Conservation (phyloP, 1,140 invertebrate species). For the Drosophila oshimai region DNA sequence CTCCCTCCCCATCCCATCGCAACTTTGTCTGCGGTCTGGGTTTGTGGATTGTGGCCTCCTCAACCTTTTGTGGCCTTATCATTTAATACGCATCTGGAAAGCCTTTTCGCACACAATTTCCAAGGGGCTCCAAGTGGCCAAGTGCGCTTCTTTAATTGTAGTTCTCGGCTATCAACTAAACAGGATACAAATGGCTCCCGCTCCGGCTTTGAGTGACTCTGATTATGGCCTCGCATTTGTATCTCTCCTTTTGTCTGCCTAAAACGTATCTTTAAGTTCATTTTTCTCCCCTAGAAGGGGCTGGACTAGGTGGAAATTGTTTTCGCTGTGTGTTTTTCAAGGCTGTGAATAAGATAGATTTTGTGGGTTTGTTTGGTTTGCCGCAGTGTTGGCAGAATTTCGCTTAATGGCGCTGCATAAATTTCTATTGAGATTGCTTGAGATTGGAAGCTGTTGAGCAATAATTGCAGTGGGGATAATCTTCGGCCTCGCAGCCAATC, state of each 20-base stretch:
- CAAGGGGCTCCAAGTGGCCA: background rate
- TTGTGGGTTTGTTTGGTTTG: constrained; percentile 12
- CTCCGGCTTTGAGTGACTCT: constrained; percentile 49
- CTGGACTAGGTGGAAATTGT: constrained; percentile 41
- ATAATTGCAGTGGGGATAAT: background rate
- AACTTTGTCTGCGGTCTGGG: constrained; percentile 43
- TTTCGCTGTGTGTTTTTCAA: constrained; percentile 49
- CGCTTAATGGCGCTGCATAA: background rate
- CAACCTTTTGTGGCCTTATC: constrained; percentile 57
- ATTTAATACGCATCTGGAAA: constrained; percentile 73
- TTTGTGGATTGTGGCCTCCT: constrained; percentile 36
- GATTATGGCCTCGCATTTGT: constrained; percentile 56
- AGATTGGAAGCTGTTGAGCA: constrained; percentile 5
- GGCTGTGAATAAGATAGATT: constrained; percentile 13
- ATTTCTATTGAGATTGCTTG: background rate
- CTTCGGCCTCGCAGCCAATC: background rate
- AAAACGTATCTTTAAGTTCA: constrained; percentile 64
- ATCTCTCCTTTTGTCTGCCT: constrained; percentile 35
- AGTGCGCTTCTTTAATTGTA: constrained; percentile 51
- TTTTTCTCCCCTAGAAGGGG: constrained; percentile 55
- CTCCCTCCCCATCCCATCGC: background rate
- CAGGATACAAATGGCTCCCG: constrained; percentile 57
- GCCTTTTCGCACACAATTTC: constrained; percentile 62
- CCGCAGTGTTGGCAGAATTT: background rate
- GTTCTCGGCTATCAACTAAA: constrained; percentile 60